A percentile compares a stretch with the other conserved stretches of the same genome.
These are phyloP conservation scores for Tapera naevia DNA, from an alignment of 2,797 vertebrate genomes.

Conservation along the genomic window DNA sequence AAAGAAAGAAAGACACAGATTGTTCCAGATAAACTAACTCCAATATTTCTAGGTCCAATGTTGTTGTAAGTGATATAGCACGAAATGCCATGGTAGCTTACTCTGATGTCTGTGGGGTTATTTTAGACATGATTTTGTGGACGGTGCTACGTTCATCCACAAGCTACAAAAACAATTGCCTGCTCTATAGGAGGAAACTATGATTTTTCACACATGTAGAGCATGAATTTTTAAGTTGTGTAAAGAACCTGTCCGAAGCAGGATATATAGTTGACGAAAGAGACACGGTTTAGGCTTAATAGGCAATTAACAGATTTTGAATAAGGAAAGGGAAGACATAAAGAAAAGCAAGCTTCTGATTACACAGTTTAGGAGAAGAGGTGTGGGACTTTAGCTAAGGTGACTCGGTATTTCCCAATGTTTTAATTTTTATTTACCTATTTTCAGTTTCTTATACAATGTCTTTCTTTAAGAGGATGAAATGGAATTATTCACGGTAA, in stretches of 20 bases:
- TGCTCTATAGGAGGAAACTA: neutral
- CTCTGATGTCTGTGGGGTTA: neutral
- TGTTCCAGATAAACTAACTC: neutral
- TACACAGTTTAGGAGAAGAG: neutral
- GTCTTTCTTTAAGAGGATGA: neutral
- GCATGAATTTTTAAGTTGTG: neutral
- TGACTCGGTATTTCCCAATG: neutral
- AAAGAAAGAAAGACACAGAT: neutral
- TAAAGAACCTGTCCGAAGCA: neutral
- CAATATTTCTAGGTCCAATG: neutral
- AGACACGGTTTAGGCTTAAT: neutral
- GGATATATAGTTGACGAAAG: neutral
- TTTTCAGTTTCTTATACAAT: neutral
- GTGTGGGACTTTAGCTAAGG: neutral
- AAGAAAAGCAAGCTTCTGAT: neutral
- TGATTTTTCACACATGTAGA: neutral
- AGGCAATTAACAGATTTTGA: neutral
- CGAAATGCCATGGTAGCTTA: neutral
- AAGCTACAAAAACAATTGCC: neutral
- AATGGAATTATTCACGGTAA: neutral
- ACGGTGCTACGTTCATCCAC: neutral
- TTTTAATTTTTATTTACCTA: neutral
- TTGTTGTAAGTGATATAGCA: neutral
- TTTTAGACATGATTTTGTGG: neutral
- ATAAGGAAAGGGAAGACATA: neutral